Evolutionary conservation across 2,888 invertebrate species (phyloP), one percentile per base, ranked within the genome.

Genomic region (Homarus gammarus): DNA sequence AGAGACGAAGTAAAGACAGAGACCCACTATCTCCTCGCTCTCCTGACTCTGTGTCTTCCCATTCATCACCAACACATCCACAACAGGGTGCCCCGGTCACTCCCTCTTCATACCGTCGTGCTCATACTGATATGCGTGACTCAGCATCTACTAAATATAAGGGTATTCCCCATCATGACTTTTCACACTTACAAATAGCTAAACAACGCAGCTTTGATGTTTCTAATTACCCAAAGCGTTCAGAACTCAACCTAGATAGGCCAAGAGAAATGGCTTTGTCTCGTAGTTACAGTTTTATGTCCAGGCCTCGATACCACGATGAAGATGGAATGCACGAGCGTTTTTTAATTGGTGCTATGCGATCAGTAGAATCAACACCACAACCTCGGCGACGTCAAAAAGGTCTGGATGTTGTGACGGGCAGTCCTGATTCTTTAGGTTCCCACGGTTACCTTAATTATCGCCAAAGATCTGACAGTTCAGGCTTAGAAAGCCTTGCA

Each of bases 311-410:
- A 95, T 93, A 90, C 64, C 90, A 87, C 36, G 90, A 96, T 70
- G 96, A 96, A 93, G 96, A 97, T 94, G 96, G 96, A 0, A 96
- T 96, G 96, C 97, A 97, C 93, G 97, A 97, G 93, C 96, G 96
- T 93, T 97, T 96, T 93, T 96, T 97, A 93, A 95, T 93, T 89
- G 92, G 92, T 70, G 92, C 92, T 64, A 90, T 92, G 90, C 87
- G 92, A 93, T 96, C 96, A 1, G 96, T 96, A 90, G 96, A 96
- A 93, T 96, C 96, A 92, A 96, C 96, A 44, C 96, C 96, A 75
- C 93, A 93, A 92, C 93, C 93, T 51, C 92, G 93, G 12, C 82
- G 93, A 33, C 92, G 93, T 18, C 90, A 92, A 38, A 83, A 81
- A n/a, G 92, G 84, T 15, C 82, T 87, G 18, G 91, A 87, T 56